phyloP scores from a whole-genome alignment of 2,888 invertebrate genomes.

The Apodemia duryi region DNA sequence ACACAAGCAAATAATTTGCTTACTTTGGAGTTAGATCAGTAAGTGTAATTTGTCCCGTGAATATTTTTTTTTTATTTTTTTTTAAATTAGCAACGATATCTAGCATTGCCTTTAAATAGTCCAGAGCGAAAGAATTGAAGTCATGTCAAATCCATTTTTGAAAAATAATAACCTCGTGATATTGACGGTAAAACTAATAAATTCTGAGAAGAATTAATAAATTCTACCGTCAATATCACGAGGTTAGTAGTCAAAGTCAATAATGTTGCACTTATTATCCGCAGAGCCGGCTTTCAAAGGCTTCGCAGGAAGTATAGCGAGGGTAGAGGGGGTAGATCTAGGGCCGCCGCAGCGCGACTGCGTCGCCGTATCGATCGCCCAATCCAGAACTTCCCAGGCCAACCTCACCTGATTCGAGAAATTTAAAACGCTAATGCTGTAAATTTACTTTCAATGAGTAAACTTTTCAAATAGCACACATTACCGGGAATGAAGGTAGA shows the following conservation, averaged over 20 bases:
- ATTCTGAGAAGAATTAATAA: too few relatives aligned
- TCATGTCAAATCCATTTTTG: too few relatives aligned
- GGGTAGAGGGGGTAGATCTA: constrained; percentile 17
- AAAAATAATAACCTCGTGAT: too few relatives aligned
- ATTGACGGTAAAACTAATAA: too few relatives aligned
- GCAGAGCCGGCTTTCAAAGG: constrained; percentile 25
- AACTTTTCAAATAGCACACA: constrained; percentile 11
- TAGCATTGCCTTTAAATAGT: too few relatives aligned
- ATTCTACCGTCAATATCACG: neutral
- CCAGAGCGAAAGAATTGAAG: too few relatives aligned
- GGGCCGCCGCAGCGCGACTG: constrained; percentile 25
- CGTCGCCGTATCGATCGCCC: constrained; percentile 34
- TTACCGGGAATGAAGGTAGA: constrained; percentile 5
- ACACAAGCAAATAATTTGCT: too few relatives aligned
- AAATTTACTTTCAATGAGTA: constrained; percentile 9
- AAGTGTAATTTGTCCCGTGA: too few relatives aligned
- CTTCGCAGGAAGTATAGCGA: constrained; percentile 16
- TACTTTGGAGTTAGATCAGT: too few relatives aligned
- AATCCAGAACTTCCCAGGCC: constrained; percentile 16
- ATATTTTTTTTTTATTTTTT: too few relatives aligned
- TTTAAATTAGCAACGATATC: too few relatives aligned
- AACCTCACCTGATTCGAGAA: constrained; percentile 18
- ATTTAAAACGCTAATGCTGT: constrained; percentile 16
- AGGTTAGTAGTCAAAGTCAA: constrained; percentile 9
- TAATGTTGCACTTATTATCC: constrained; percentile 8